Evolutionary conservation across 2,113 vertebrate species (phyloP).

Genomic region (Pelobates fuscus): DNA sequence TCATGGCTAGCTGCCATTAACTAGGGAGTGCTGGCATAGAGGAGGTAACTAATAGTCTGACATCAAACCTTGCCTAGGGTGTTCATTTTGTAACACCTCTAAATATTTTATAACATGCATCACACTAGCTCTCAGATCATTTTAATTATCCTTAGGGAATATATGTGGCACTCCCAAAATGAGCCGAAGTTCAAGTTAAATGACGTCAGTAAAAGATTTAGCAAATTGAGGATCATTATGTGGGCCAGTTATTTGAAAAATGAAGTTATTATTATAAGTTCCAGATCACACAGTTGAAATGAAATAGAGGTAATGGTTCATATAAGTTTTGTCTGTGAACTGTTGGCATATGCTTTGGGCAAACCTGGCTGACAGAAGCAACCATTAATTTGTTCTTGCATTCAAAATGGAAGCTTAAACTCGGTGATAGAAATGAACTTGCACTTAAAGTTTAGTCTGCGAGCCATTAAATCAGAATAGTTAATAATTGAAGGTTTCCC

Average conservation of each 20-base stretch:
- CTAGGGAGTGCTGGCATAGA: slow-evolving; percentile 56
- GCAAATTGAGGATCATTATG: slow-evolving; percentile 49
- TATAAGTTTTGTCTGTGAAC: no score
- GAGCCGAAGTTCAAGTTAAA: slow-evolving; percentile 52
- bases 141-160: slow-evolving; percentile 21
- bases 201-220: slow-evolving; percentile 47
- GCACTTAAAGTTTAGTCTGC: no score
- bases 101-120: slow-evolving; percentile 29
- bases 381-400: no score
- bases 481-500: no score
- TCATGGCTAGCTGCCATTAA: slow-evolving; percentile 12
- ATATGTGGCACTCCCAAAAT: slow-evolving; percentile 28
- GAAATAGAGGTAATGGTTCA: no score
- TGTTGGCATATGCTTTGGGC: no score
- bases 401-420: background rate
- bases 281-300: no score
- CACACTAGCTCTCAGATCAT: slow-evolving; percentile 32
- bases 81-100: slow-evolving; percentile 53
- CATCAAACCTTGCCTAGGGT: slow-evolving; percentile 61
- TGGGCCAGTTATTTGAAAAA: slow-evolving; percentile 59
- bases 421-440: no score
- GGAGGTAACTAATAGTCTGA: slow-evolving; percentile 58
- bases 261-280: background rate
- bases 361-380: no score
- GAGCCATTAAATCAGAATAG: no score